phyloP scores from a whole-genome alignment of 2,113 vertebrate species.

The Paracyprichromis sp. region DNA sequence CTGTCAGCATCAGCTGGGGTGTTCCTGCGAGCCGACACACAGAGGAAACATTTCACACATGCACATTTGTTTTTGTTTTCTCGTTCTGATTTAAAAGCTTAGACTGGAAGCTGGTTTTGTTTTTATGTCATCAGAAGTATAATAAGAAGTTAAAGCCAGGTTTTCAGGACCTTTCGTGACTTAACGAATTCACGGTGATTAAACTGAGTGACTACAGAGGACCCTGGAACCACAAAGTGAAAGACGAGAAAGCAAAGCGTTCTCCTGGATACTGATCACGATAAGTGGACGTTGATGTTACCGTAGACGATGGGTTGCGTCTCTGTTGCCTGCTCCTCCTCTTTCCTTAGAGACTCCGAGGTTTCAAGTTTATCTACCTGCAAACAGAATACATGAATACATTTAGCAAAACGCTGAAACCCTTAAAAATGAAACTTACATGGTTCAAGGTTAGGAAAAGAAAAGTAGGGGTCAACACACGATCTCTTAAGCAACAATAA shows the following conservation, averaged over 20 bases:
- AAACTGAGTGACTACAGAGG: not conserved
- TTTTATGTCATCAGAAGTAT: accelerated
- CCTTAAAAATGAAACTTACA: not conserved
- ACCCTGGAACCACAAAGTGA: not conserved
- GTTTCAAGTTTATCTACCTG: constrained; percentile 98
- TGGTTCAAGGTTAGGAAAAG: not conserved
- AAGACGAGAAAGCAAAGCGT: not conserved
- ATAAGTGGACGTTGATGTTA: constrained; percentile 46
- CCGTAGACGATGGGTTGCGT: constrained; percentile 98
- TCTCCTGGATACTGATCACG: not conserved
- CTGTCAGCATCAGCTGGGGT: constrained; percentile 96
- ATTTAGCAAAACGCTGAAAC: not conserved
- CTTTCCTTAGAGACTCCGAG: constrained; percentile 96
- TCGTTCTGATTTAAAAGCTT: not conserved
- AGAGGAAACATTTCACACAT: not conserved
- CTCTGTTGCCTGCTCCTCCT: constrained; percentile 97
- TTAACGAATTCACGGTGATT: not conserved
- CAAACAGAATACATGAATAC: not conserved
- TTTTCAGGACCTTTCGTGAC: not conserved
- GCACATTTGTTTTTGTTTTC: not conserved
- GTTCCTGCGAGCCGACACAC: constrained; percentile 73
- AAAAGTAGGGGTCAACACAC: not conserved
- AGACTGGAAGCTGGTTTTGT: not conserved
- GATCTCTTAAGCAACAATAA: not conserved
- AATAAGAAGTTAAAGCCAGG: accelerated